Percentiles rank a stretch among this genome's conserved stretches.
Evolutionary conservation across 2,888 invertebrate genomes (phyloP).

Genomic region (Phania funesta): DNA sequence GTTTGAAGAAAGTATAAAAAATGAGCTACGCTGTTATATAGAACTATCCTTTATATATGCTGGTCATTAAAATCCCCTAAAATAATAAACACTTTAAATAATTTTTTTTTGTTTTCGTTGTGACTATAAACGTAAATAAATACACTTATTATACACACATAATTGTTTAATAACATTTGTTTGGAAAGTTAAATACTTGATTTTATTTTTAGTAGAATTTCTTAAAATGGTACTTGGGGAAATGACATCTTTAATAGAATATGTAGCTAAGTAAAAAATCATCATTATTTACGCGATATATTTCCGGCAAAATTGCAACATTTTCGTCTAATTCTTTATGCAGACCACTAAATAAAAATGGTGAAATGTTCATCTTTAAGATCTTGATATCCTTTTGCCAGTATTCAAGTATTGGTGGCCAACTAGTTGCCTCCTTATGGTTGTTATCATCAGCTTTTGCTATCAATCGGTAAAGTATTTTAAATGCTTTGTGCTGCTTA

Average conservation of each 20-base stretch:
- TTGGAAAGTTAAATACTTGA: not conserved
- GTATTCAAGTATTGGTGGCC: conserved; percentile 65
- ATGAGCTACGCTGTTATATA: too few species aligned
- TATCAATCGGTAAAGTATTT: conserved; percentile 69
- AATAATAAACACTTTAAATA: not conserved
- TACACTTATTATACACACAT: not conserved
- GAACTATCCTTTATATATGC: not conserved
- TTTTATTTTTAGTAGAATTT: too few species aligned
- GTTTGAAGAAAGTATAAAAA: too few species aligned
- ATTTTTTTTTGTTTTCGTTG: not conserved
- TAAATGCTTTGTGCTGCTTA: conserved; percentile 64
- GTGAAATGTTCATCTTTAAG: conserved; percentile 73
- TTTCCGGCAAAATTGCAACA: conserved; percentile 72
- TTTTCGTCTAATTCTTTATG: conserved; percentile 72
- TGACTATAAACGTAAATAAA: not conserved
- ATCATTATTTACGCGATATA: conserved; percentile 72
- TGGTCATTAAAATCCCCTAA: not conserved
- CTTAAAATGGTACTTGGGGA: too few species aligned
- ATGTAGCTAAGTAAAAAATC: conserved; percentile 75
- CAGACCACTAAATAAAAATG: conserved; percentile 72
- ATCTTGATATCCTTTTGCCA: conserved; percentile 72
- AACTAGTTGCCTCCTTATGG: not conserved
- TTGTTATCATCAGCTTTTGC: conserved; percentile 33
- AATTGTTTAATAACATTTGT: not conserved
- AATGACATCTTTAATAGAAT: conserved; percentile 71